phyloP scores from a whole-genome alignment of 2,113 vertebrate genomes.

The Oceanites oceanicus region DNA sequence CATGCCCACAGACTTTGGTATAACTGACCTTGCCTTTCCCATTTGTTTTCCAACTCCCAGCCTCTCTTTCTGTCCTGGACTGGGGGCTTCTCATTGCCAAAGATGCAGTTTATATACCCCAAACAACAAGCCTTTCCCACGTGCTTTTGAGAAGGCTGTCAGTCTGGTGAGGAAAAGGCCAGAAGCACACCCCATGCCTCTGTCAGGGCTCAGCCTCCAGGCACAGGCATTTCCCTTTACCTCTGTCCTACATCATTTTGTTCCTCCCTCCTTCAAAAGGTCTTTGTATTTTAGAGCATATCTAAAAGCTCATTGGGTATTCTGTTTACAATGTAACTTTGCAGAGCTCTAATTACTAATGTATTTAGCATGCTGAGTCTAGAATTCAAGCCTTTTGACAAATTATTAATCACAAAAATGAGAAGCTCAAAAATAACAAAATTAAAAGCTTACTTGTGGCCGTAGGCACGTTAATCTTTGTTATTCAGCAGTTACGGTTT shows the following conservation, averaged over 20 bases:
- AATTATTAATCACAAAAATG: slow-evolving; percentile 6
- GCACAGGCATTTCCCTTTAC: not conserved
- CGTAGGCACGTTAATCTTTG: not conserved
- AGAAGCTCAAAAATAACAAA: slow-evolving; percentile 20
- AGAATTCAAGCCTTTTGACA: not conserved
- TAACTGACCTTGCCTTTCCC: not conserved
- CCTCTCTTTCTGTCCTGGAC: not conserved
- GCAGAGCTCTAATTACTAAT: slow-evolving; percentile 2
- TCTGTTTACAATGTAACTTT: not conserved
- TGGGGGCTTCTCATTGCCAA: not conserved
- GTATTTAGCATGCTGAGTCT: not conserved
- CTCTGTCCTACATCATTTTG: not conserved
- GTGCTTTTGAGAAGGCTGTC: not conserved
- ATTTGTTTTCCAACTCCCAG: not conserved
- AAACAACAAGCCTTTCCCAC: not conserved
- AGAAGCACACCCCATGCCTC: not conserved
- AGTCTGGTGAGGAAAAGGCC: not conserved
- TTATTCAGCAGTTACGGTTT: not conserved
- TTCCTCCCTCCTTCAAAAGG: not conserved
- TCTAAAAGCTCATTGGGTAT: not conserved
- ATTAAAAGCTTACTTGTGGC: not conserved
- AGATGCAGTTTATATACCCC: not conserved
- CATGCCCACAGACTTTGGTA: not conserved
- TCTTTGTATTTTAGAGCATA: not conserved
- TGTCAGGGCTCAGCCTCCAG: not conserved